Conservation (phyloP, 2,888 invertebrate genomes). For the Cosmopolites sordidus region DNA sequence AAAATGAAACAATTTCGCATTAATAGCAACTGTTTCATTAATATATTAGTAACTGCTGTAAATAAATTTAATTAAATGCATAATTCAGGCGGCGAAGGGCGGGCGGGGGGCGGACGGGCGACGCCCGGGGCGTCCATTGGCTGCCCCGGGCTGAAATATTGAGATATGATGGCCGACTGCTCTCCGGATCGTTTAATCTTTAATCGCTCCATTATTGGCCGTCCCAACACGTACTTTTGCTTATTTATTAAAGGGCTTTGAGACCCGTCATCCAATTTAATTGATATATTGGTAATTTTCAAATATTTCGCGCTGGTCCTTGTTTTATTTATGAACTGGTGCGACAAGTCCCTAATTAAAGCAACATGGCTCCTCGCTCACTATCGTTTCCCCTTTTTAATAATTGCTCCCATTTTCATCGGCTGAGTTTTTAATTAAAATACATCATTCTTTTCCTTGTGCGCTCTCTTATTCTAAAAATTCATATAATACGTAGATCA, state of each 20-base stretch:
- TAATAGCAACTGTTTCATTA: slow-evolving; percentile 40
- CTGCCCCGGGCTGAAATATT: slow-evolving; percentile 19
- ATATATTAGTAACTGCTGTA: slow-evolving; percentile 38
- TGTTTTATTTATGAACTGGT: too few species aligned
- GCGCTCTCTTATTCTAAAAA: too few species aligned
- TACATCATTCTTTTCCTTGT: too few species aligned
- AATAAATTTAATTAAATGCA: slow-evolving; percentile 40
- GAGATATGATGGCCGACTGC: slow-evolving; percentile 25
- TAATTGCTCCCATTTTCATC: too few species aligned
- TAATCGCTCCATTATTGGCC: slow-evolving; percentile 44
- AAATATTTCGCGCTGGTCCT: slow-evolving; percentile 12
- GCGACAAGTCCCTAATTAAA: too few species aligned
- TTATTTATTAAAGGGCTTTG: slow-evolving; percentile 38
- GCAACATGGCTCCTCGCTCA: too few species aligned
- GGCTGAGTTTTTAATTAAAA: too few species aligned
- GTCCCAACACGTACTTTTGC: slow-evolving; percentile 37
- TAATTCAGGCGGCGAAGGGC: slow-evolving; percentile 36
- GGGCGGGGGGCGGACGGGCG: neutral
- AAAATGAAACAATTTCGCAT: slow-evolving; percentile 38
- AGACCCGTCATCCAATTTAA: slow-evolving; percentile 22
- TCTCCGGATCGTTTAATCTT: slow-evolving; percentile 35
- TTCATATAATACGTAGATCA: too few species aligned
- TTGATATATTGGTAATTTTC: slow-evolving; percentile 23
- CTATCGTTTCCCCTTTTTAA: too few species aligned
- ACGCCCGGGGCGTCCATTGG: neutral